phyloP scores from a whole-genome alignment of 2,888 invertebrate genomes.

The Enoplolaimus lenunculus region DNA sequence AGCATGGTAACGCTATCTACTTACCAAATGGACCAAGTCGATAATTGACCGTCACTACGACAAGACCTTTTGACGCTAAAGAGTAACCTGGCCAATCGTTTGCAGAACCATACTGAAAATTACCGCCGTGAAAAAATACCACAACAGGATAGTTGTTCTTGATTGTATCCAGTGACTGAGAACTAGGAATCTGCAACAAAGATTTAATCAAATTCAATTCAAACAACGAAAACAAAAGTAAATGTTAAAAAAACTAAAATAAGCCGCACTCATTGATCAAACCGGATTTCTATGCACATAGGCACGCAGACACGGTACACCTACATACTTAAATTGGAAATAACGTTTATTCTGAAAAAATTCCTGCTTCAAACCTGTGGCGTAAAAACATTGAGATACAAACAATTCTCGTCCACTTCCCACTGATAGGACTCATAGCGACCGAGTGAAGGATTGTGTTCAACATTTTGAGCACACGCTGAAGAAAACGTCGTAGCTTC shows the following conservation, averaged over 20 bases:
- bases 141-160: slow-evolving; percentile 44
- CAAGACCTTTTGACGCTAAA: slow-evolving; percentile 46
- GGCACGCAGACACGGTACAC: too few relatives aligned
- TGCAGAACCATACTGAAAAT: slow-evolving; percentile 46
- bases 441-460: slow-evolving; percentile 27
- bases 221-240: not conserved
- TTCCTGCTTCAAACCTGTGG: slow-evolving; percentile 52
- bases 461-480: slow-evolving; percentile 35
- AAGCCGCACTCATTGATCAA: not conserved
- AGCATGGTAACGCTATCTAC: too few relatives aligned
- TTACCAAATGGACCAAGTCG: slow-evolving; percentile 48
- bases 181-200: not conserved
- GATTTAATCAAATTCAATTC: not conserved
- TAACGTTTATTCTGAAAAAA: slow-evolving; percentile 19
- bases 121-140: slow-evolving; percentile 49
- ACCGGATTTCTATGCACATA: too few relatives aligned
- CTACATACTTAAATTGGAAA: not conserved
- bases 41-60: slow-evolving; percentile 49
- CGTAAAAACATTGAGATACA: slow-evolving; percentile 78
- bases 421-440: slow-evolving; percentile 41
- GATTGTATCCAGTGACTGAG: not conserved
- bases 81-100: slow-evolving; percentile 47
- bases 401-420: slow-evolving; percentile 81
- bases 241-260: not conserved
- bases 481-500: slow-evolving; percentile 30